Evolutionary conservation across 2,888 invertebrate species (phyloP).

Genomic region (Lasioglossum vierecki): DNA sequence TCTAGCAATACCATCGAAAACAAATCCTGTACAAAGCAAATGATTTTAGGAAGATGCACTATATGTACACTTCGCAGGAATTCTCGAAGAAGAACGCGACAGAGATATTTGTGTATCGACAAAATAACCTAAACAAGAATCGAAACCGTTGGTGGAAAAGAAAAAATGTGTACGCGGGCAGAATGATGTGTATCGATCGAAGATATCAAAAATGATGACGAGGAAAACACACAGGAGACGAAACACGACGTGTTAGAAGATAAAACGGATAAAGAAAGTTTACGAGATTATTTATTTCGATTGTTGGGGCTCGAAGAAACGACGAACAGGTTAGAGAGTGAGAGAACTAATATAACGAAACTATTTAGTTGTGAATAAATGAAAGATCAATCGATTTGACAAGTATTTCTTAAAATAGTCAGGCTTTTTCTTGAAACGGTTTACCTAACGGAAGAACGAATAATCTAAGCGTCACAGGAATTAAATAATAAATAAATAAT

Average conservation of each 20-base stretch:
- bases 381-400: slow-evolving; percentile 25
- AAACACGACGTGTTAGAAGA: slow-evolving; percentile 7
- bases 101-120: slow-evolving; percentile 11
- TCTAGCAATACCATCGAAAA: neutral
- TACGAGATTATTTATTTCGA: slow-evolving; percentile 16
- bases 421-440: slow-evolving; percentile 42
- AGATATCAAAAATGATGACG: neutral
- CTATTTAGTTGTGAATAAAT: slow-evolving; percentile 42
- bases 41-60: neutral
- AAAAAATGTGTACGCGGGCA: neutral
- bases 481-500: too few species aligned
- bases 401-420: slow-evolving; percentile 46
- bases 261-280: slow-evolving; percentile 11
- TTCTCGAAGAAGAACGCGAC: neutral
- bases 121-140: slow-evolving; percentile 40
- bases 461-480: slow-evolving; percentile 40
- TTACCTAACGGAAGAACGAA: slow-evolving; percentile 18
- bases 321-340: slow-evolving; percentile 59
- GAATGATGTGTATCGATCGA: neutral
- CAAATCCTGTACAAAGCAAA: neutral
- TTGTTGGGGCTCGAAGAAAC: slow-evolving; percentile 5
- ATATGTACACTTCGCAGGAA: neutral
- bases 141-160: slow-evolving; percentile 15
- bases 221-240: neutral
- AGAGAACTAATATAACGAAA: neutral